These are phyloP conservation scores for Vulpes vulpes DNA, from an alignment of 2,113 vertebrate genomes.

Conservation along the genomic window DNA sequence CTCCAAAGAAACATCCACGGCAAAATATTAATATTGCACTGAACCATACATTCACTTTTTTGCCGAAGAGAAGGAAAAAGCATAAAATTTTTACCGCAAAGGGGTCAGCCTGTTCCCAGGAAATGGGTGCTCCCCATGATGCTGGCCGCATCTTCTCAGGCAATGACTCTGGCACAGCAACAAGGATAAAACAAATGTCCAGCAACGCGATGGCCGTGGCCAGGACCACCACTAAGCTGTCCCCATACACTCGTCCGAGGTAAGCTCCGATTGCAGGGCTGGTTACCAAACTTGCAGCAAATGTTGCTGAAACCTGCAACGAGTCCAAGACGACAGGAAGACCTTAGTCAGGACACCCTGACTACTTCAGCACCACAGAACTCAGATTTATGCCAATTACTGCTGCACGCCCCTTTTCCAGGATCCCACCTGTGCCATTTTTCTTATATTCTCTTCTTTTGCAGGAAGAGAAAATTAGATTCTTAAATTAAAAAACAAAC, in stretches of 20 bases:
- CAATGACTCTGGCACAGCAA: slow-evolving; percentile 92
- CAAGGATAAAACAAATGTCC: slow-evolving; percentile 94
- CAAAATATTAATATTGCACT: not conserved
- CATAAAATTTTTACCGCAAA: slow-evolving; percentile 89
- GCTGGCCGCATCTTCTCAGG: slow-evolving; percentile 95
- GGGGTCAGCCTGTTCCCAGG: slow-evolving; percentile 95
- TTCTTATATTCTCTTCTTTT: not conserved
- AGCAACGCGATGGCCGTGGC: slow-evolving; percentile 93
- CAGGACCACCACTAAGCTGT: slow-evolving; percentile 93
- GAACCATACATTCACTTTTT: not conserved
- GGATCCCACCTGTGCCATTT: not conserved
- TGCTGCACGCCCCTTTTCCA: not conserved
- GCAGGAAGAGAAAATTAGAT: not conserved
- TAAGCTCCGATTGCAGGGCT: slow-evolving; percentile 95
- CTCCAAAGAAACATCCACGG: not conserved
- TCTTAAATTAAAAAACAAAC: not conserved
- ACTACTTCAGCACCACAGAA: not conserved
- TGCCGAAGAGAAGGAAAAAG: not conserved
- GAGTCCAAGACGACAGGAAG: not conserved
- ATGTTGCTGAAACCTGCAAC: slow-evolving; percentile 93
- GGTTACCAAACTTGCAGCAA: slow-evolving; percentile 93
- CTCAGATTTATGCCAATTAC: fast-evolving
- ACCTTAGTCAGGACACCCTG: fast-evolving
- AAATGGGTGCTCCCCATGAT: slow-evolving; percentile 94
- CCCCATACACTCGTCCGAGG: slow-evolving; percentile 91